Evolutionary conservation across 2,888 invertebrate species (phyloP), one percentile per base, ranked within the genome.

Genomic region (Auanema sp.): DNA sequence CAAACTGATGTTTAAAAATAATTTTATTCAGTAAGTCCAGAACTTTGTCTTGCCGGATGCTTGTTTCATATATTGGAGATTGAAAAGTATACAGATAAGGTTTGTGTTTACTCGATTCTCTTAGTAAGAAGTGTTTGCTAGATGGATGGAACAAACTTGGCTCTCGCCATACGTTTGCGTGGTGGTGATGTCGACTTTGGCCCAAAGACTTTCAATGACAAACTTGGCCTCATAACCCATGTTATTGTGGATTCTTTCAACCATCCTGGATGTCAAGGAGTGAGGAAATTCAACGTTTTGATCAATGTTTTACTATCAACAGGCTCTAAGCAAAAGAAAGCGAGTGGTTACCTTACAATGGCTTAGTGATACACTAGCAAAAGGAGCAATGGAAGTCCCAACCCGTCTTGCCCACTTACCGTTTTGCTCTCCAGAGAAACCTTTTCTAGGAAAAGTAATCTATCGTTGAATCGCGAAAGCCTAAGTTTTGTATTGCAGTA

Each of bases 401-500:
- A 95, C 92, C 91, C 91, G 92, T 79, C 92, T 93, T 12, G 87
- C 94, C 52, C 97, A 98, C 85, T 88, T 97, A 77, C 97, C 97
- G 11, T 49, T 72, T 0, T 62, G 33, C 52, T 77, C 54, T 72
- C 60, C 50, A 51, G 54, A 51, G 84, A 49, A 85, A 64, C 87
- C 86, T 6, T 85, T 85, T 66, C 80, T 79, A 56, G 85, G 86
- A 69, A 86, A 86, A 83, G 86, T 87, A 65, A 61, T 54, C 4
- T 47, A 24, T 8, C 47, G 33, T 54, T 16, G 3, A 6, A 47
- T 10, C 3, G 10, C 10, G 10, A 47, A 5, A 3, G 8, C 11
- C 23, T 18, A 12, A 11, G 4, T 11, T 24, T 42, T 14, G 10
- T 10, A 18, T 59, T 83, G 16, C 83, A 88, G 85, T 89, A 93